Conservation (phyloP, 2,888 invertebrate species). For the Trissoscelio sp. region DNA sequence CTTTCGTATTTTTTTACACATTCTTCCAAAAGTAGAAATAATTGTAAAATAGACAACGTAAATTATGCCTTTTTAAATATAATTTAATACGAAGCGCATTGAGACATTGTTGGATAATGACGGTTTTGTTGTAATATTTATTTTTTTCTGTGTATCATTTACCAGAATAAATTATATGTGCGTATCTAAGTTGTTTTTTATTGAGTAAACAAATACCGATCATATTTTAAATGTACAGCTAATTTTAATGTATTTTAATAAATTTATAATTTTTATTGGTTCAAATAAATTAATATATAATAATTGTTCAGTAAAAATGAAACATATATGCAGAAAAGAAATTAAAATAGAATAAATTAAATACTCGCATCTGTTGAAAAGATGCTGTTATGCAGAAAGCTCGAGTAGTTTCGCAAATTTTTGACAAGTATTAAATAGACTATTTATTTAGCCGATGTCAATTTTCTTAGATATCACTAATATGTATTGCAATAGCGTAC, state of each 20-base stretch:
- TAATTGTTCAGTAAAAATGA: no score
- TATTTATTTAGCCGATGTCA: constrained; percentile 10
- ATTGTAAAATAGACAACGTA: constrained; percentile 30
- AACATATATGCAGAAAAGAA: no score
- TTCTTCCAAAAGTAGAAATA: constrained; percentile 48
- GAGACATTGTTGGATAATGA: constrained; percentile 6
- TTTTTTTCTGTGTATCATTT: constrained; percentile 13
- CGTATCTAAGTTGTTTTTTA: neutral
- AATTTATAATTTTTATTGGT: no score
- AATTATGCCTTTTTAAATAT: constrained; percentile 40
- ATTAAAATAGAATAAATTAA: no score
- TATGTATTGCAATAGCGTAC: constrained; percentile 46
- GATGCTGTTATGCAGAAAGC: no score
- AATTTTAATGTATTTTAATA: no score
- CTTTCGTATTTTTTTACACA: constrained; percentile 58
- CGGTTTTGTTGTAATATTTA: constrained; percentile 8
- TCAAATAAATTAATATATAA: no score
- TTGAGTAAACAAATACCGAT: neutral
- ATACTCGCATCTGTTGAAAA: no score
- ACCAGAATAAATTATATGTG: constrained; percentile 1
- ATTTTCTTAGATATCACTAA: constrained; percentile 30
- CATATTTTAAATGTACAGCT: no score
- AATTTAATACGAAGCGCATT: constrained; percentile 49
- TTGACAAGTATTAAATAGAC: no score
- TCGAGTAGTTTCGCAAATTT: no score